phyloP scores from a whole-genome alignment of 1,140 invertebrate species.

The Drosophila lacertosa region DNA sequence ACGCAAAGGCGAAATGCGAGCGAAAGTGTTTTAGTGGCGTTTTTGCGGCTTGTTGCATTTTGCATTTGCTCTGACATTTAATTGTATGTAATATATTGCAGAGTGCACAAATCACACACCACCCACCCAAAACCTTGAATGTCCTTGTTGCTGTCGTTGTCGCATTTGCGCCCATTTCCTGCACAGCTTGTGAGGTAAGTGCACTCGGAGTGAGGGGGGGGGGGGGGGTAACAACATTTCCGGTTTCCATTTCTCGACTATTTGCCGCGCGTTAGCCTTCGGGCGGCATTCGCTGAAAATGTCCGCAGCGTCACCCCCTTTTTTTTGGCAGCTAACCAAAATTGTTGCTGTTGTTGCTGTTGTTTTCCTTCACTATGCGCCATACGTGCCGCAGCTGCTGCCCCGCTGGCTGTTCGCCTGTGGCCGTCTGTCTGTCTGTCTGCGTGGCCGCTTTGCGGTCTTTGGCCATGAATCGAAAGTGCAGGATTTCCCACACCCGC shows the following conservation, averaged over 20 bases:
- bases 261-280: slow-evolving; percentile 54
- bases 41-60: slow-evolving; percentile 9
- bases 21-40: slow-evolving; percentile 38
- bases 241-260: slow-evolving; percentile 77
- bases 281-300: slow-evolving; percentile 56
- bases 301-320: slow-evolving; percentile 59
- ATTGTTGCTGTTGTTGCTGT: slow-evolving; percentile 4
- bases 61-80: slow-evolving; percentile 63
- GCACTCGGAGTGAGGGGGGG: neutral
- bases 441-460: slow-evolving; percentile 48
- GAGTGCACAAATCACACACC: slow-evolving; percentile 20
- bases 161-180: slow-evolving; percentile 74
- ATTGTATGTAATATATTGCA: slow-evolving; percentile 78
- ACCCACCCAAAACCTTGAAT: neutral
- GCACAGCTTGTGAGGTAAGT: slow-evolving; percentile 12
- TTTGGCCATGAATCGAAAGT: slow-evolving; percentile 61
- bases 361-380: slow-evolving; percentile 45
- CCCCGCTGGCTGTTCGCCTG: slow-evolving; percentile 29
- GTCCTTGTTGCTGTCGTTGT: slow-evolving; percentile 39
- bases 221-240: slow-evolving; percentile 66
- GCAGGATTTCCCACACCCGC: slow-evolving; percentile 30
- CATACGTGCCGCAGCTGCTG: slow-evolving; percentile 59
- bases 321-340: neutral
- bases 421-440: neutral
- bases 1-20: slow-evolving; percentile 5